phyloP scores from a whole-genome alignment of 2,113 vertebrate genomes.

The Neopipo cinnamomea region DNA sequence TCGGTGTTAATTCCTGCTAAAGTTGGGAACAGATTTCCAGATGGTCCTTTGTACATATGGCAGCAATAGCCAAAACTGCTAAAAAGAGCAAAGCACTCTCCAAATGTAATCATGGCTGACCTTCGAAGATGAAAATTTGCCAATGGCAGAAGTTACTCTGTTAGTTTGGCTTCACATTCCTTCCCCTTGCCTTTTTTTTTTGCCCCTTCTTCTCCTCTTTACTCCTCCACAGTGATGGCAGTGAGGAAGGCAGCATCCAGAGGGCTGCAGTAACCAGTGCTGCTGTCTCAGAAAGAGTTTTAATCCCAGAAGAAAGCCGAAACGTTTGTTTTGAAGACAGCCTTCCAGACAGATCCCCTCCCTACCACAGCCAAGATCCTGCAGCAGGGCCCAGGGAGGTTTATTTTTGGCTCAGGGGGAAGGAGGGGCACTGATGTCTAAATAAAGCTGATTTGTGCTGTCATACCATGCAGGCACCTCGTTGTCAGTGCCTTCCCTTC shows the following conservation, averaged over 20 bases:
- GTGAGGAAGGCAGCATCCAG: neutral
- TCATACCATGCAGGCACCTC: neutral
- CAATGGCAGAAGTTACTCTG: neutral
- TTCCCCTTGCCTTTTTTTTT: neutral
- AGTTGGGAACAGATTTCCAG: slow-evolving; percentile 51
- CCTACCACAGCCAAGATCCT: neutral
- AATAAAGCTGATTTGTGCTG: neutral
- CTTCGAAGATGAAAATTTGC: slow-evolving; percentile 40
- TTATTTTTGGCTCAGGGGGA: neutral
- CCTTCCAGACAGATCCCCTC: neutral
- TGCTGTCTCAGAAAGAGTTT: neutral
- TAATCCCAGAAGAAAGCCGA: neutral
- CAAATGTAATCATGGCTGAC: slow-evolving; percentile 35
- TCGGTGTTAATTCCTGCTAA: neutral
- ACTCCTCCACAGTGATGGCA: neutral
- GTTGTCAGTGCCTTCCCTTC: neutral
- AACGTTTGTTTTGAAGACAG: neutral
- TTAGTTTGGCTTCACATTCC: neutral
- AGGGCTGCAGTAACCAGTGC: neutral
- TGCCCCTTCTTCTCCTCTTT: neutral
- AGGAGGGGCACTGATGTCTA: neutral
- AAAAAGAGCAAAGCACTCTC: slow-evolving; percentile 21
- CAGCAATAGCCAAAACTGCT: slow-evolving; percentile 34
- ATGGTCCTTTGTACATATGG: slow-evolving; percentile 35
- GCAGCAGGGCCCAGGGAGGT: neutral